Evolutionary conservation across 1,140 invertebrate species (phyloP).

Genomic region (Frieseomelitta varia): DNA sequence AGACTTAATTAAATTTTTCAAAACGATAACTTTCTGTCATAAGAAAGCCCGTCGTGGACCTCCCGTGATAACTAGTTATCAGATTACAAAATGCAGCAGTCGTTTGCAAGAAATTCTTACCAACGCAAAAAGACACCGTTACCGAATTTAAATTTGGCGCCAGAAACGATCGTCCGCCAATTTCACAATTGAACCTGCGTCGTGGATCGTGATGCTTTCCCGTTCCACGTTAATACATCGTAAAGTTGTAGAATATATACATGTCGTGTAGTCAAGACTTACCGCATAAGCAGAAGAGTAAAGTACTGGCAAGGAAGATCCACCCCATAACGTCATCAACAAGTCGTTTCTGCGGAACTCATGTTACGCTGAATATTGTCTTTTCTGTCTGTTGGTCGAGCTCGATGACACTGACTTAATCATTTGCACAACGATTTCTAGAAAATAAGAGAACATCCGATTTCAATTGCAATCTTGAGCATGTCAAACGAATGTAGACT

Average conservation of each 20-base stretch:
- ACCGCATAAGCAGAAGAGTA: slow-evolving; percentile 68
- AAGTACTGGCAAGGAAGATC: slow-evolving; percentile 66
- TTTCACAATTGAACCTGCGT: background rate
- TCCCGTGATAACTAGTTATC: too few relatives aligned
- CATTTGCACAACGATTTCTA: slow-evolving; percentile 25
- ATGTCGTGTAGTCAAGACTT: slow-evolving; percentile 25
- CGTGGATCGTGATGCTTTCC: background rate
- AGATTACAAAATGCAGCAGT: background rate
- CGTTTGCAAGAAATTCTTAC: background rate
- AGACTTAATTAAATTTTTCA: slow-evolving; percentile 22
- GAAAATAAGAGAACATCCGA: background rate
- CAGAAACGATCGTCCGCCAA: background rate
- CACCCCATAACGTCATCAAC: slow-evolving; percentile 71
- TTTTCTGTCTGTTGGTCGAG: slow-evolving; percentile 22
- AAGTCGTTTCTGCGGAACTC: slow-evolving; percentile 51
- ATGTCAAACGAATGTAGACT: background rate
- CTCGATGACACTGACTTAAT: slow-evolving; percentile 27
- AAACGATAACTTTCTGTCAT: background rate
- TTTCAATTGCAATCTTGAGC: background rate
- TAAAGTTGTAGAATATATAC: background rate
- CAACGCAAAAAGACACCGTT: background rate
- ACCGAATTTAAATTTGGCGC: background rate
- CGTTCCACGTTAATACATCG: background rate
- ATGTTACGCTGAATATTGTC: slow-evolving; percentile 55
- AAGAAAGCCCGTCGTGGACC: background rate